Evolutionary conservation across 2,888 invertebrate genomes (phyloP).

Genomic region (Melanostoma mellinum): DNA sequence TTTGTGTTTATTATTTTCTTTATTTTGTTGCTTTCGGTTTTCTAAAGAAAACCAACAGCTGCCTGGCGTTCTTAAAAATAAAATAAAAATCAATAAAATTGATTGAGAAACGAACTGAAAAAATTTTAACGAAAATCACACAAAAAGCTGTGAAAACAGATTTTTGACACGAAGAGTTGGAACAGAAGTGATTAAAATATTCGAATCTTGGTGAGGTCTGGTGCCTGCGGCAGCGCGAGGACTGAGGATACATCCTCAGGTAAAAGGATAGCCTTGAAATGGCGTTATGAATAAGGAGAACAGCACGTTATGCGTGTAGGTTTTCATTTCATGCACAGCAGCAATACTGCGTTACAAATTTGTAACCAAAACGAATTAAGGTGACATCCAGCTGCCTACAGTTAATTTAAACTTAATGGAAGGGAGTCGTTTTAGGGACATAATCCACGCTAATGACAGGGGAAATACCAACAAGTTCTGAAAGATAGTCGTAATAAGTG

Average conservation of each 20-base stretch:
- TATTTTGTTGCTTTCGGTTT: constrained; percentile 7
- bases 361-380: constrained; percentile 59
- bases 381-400: constrained; percentile 70
- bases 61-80: constrained; percentile 15
- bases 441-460: constrained; percentile 39
- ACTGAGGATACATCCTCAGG: background rate
- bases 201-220: constrained; percentile 40
- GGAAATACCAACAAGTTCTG: constrained; percentile 39
- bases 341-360: constrained; percentile 60
- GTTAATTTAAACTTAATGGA: constrained; percentile 30
- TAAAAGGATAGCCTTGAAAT: constrained; percentile 18
- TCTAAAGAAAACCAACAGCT: constrained; percentile 64
- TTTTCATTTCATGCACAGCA: background rate
- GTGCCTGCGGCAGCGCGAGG: background rate
- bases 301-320: background rate
- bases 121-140: constrained; percentile 7
- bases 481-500: constrained; percentile 6
- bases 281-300: background rate
- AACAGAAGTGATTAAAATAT: constrained; percentile 31
- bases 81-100: constrained; percentile 28
- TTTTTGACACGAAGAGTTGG: constrained; percentile 50
- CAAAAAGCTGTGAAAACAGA: constrained; percentile 67
- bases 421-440: constrained; percentile 25
- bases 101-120: constrained; percentile 28
- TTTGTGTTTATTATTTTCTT: constrained; percentile 19